These are phyloP conservation scores for Ptychoptera albimana DNA, from an alignment of 2,888 invertebrate genomes.

Conservation along the genomic window DNA sequence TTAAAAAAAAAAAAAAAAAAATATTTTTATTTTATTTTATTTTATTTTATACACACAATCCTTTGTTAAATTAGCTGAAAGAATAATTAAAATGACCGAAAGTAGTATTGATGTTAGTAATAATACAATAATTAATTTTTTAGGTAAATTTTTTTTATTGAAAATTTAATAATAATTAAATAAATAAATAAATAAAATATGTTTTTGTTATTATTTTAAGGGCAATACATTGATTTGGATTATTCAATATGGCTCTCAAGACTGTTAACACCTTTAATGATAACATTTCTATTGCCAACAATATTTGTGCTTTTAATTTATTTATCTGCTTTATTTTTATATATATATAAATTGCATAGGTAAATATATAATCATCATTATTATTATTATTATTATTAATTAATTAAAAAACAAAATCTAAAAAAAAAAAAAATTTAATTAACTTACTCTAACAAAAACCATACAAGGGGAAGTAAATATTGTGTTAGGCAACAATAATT, in stretches of 20 bases:
- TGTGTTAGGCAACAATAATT: neutral
- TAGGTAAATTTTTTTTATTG: neutral
- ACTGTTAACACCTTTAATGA: slow-evolving; percentile 64
- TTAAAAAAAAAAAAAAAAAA: too few relatives aligned
- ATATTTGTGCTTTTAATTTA: slow-evolving; percentile 71
- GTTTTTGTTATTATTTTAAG: slow-evolving; percentile 33
- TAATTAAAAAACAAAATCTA: too few relatives aligned
- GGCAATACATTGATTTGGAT: slow-evolving; percentile 66
- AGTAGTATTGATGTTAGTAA: neutral
- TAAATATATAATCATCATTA: slow-evolving; percentile 21
- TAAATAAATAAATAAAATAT: neutral
- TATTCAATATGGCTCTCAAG: slow-evolving; percentile 73
- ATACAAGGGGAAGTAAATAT: neutral
- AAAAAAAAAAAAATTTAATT: too few relatives aligned
- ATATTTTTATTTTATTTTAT: too few relatives aligned
- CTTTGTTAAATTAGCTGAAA: neutral
- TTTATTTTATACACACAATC: too few relatives aligned
- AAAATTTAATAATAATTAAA: neutral
- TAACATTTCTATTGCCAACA: slow-evolving; percentile 71
- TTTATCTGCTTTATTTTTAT: slow-evolving; percentile 64
- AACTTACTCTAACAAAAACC: neutral
- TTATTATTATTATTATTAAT: neutral
- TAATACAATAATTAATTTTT: neutral
- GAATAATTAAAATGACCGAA: neutral
- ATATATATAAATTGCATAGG: slow-evolving; percentile 78